Conservation (phyloP, 2,888 invertebrate genomes). For the Temnothorax ravouxi region DNA sequence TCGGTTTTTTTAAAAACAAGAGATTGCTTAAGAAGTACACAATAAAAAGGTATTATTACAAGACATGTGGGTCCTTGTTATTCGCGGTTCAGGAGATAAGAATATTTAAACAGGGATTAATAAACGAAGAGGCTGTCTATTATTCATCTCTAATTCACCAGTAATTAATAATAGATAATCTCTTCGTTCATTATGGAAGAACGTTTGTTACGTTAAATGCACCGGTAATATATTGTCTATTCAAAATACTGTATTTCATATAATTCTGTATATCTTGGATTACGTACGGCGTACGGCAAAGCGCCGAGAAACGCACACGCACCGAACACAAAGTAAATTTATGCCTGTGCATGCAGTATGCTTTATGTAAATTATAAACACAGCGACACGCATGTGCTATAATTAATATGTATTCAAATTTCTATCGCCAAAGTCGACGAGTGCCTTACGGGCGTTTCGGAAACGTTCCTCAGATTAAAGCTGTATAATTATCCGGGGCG, state of each 20-base stretch:
- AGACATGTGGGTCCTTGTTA: not conserved
- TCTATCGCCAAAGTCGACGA: constrained; percentile 50
- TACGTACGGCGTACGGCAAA: constrained; percentile 10
- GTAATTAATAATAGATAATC: constrained; percentile 25
- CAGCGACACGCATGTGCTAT: constrained; percentile 24
- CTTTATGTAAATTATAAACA: constrained; percentile 32
- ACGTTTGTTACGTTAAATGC: constrained; percentile 24
- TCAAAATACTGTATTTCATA: not conserved
- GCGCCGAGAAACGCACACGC: constrained; percentile 38
- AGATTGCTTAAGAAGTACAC: not conserved
- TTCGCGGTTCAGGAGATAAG: not conserved
- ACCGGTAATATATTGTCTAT: constrained; percentile 25
- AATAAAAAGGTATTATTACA: too few relatives aligned
- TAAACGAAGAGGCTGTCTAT: not conserved
- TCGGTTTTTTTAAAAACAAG: not conserved
- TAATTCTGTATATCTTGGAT: constrained; percentile 24
- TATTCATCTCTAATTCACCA: not conserved
- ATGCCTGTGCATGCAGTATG: constrained; percentile 43
- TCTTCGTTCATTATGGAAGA: not conserved
- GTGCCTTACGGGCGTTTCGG: constrained; percentile 14
- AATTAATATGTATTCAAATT: constrained; percentile 73
- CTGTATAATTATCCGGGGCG: constrained; percentile 66
- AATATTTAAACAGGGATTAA: constrained; percentile 8
- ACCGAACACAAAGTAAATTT: constrained; percentile 60
- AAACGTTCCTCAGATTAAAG: constrained; percentile 65